These are phyloP conservation scores for Drosophila ambigua DNA, from an alignment of 1,140 invertebrate species.

Conservation along the genomic window DNA sequence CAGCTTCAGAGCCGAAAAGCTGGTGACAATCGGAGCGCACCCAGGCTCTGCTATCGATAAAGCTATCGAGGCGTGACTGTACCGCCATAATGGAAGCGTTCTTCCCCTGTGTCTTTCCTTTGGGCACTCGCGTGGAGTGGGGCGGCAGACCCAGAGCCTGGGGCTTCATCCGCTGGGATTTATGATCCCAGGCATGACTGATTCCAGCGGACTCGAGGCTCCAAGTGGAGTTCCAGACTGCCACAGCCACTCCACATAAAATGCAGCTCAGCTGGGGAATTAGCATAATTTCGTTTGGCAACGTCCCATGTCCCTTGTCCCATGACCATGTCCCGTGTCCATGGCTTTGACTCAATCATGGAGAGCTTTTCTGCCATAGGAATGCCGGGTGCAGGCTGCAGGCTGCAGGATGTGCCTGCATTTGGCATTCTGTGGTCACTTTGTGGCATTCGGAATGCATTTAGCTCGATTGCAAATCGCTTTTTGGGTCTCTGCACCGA, in stretches of 20 bases:
- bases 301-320: conserved; percentile 3
- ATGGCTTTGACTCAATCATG: conserved; percentile 13
- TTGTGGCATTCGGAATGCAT: conserved; percentile 54
- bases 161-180: not conserved
- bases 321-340: not conserved
- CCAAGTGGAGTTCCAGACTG: not conserved
- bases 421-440: conserved; percentile 70
- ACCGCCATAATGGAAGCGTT: conserved; percentile 1
- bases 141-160: too few species aligned
- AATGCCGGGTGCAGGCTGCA: conserved; percentile 5
- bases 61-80: conserved; percentile 22
- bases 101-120: not conserved
- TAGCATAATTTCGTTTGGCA: conserved; percentile 39
- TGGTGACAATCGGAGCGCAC: not conserved
- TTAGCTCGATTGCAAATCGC: conserved; percentile 58
- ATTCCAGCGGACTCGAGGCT: not conserved
- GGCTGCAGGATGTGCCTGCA: conserved; percentile 36
- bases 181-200: conserved; percentile 8
- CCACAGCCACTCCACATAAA: conserved; percentile 2
- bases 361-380: conserved; percentile 5
- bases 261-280: conserved; percentile 20
- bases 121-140: too few species aligned
- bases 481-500: conserved; percentile 24
- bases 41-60: conserved; percentile 1
- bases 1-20: not conserved